Base-by-base conservation (phyloP, 2,888 invertebrate genomes). In the Morpho helenor region DNA sequence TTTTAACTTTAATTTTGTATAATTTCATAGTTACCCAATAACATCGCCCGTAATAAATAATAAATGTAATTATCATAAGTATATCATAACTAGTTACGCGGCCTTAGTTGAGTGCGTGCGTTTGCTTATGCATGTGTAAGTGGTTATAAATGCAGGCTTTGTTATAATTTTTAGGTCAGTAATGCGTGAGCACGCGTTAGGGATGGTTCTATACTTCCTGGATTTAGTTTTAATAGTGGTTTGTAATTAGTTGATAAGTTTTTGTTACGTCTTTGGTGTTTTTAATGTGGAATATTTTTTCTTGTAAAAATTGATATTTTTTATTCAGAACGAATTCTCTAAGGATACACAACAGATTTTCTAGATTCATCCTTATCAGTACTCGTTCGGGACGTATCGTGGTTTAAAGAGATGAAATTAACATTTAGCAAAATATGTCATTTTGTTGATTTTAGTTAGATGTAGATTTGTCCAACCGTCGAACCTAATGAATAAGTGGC, bases 21-120 rank as follows among this genome's bases (percentile, higher is more conserved):
- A 52, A 57, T 50, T 50, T 55, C 54, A 57, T 57, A 60, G 62
- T 62, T 62, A 62, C 62, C 62, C 60, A 53, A 45, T 47, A 51
- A 56, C 41, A 59, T 43, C 44, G 42, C 48, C 52, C 47, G 52
- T 57, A 42, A 52, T 39, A 31, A 23, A 10, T 44, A 45, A 46
- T 31, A 41, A 22, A 39, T 53, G 41, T 53, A 53, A 53, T 45
- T 46, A 53, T 47, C 40, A 7, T 53, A 53, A 53, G 53, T 40
- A 59, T 50, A 54, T 56, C 52, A 50, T 55, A 57, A 50, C 49
- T 61, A 53, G 61, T 62, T 59, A 41, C 59, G 63, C 66, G 60
- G 62, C 63, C 64, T 60, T 64, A 60, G 53, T 58, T 61, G 61
- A 57, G 61, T 66, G 60, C 42, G 63, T 62, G 61, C 50, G 22